These are phyloP conservation scores for Trididemnum clinides DNA, from an alignment of 23 tunicate species.

Conservation along the genomic window DNA sequence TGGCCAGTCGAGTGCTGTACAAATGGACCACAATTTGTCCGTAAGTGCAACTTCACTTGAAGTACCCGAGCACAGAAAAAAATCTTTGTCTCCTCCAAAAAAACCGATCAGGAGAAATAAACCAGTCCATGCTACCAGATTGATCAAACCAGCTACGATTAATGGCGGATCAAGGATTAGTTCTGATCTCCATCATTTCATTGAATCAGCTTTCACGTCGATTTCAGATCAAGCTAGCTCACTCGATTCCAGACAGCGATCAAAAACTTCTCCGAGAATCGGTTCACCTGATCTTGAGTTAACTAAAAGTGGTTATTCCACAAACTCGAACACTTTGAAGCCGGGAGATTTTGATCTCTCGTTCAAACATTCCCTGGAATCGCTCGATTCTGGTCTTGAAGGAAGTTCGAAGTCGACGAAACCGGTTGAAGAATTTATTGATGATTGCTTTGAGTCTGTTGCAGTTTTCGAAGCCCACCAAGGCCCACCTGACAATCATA, in stretches of 20 bases:
- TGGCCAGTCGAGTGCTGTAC: neutral
- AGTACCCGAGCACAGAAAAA: too few relatives aligned
- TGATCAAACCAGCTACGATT: too few relatives aligned
- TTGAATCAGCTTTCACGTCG: neutral
- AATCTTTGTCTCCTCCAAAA: too few relatives aligned
- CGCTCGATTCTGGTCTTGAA: neutral
- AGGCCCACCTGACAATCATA: neutral
- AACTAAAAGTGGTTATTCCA: neutral
- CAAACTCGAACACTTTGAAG: neutral
- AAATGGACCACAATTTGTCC: too few relatives aligned
- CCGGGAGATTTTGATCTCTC: neutral
- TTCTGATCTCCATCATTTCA: too few relatives aligned
- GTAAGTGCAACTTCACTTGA: too few relatives aligned
- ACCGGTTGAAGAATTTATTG: neutral
- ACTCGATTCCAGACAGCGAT: neutral
- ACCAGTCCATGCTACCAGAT: too few relatives aligned
- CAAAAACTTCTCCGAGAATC: neutral
- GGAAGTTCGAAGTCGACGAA: constrained; percentile 10
- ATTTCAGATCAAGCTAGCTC: neutral
- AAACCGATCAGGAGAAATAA: too few relatives aligned
- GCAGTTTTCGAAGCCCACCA: neutral
- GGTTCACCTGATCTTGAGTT: neutral
- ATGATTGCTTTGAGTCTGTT: neutral
- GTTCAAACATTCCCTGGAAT: neutral
- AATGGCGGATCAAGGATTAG: too few relatives aligned